Evolutionary conservation across 1,140 invertebrate species (phyloP), one percentile per base, ranked within the genome.

Genomic region (Diachasma alloeum): DNA sequence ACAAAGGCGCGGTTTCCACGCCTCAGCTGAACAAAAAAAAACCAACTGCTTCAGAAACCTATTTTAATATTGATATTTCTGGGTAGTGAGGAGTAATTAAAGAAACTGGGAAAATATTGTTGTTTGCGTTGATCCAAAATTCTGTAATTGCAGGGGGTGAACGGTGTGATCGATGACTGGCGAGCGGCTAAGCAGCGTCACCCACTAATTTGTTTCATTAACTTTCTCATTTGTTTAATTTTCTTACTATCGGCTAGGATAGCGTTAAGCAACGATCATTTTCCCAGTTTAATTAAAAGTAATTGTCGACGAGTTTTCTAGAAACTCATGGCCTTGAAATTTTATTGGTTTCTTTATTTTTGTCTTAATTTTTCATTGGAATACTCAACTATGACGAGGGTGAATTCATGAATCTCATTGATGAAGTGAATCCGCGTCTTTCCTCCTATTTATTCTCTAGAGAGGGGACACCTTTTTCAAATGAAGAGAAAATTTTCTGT

Each of bases 221-320:
- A 31, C 59, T 19, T 26, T 26, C 15, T 63, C 5, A 63, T 63
- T 63, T 63, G 24, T 26, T 26, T 26, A 67, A 44, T 67, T 46
- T 31, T 26, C 13, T 63, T 19, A 22, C 10, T 56, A 46, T 74
- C 78, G 39, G 75, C 67, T 76, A 70, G 79, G 80, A 83, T 82
- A 83, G 76, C 83, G 83, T 83, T 82, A 81, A 83, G 85, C 87
- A 88, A 88, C 84, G 86, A 88, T 89, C 82, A 89, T 89, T 89
- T 89, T 87, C 83, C 87, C 87, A 87, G 87, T 87, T 87, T 78
- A 10, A 71, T 39, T 71, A 77, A 66, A 6, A 15, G 31, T 4
- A 26, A 19, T 68, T n/a, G 42, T 46, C 1, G 15, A 71, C 8
- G 4, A 63, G 5, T 37, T 37, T 68, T 42, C 24, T 71, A 72